Conservation (phyloP, 2,888 invertebrate species). For the Tuberolachnus salignus region DNA sequence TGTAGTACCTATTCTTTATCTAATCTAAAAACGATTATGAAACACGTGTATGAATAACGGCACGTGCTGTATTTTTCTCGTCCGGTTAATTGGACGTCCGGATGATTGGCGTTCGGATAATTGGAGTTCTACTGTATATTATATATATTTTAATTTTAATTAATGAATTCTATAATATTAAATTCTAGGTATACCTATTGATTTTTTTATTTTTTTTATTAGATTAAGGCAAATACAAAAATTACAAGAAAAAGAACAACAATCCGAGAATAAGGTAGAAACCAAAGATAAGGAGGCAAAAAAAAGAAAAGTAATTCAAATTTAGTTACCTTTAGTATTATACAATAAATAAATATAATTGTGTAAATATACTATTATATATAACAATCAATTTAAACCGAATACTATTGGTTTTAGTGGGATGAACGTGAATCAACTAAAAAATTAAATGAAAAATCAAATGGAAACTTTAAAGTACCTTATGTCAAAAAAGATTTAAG, state of each 20-base stretch:
- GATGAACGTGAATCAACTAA: conserved; percentile 30
- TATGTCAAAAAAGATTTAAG: conserved; percentile 20
- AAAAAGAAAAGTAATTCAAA: conserved; percentile 50
- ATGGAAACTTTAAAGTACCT: conserved; percentile 39
- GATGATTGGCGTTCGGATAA: too few relatives aligned
- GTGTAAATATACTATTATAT: background rate
- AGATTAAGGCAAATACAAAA: conserved; percentile 59
- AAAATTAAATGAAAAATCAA: conserved; percentile 16
- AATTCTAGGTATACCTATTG: background rate
- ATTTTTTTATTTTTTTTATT: conserved; percentile 13
- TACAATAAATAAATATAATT: background rate
- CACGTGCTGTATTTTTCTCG: too few relatives aligned
- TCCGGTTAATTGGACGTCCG: too few relatives aligned
- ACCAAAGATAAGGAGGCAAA: conserved; percentile 43
- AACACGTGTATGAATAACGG: too few relatives aligned
- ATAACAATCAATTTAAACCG: background rate
- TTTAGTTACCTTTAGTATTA: background rate
- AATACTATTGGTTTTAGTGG: conserved; percentile 19
- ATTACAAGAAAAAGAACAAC: conserved; percentile 50
- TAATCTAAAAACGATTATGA: too few relatives aligned
- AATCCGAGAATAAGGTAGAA: conserved; percentile 22
- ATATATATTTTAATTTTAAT: background rate
- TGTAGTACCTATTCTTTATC: too few relatives aligned
- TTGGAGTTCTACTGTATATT: too few relatives aligned
- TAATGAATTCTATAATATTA: background rate